Evolutionary conservation across 2,113 vertebrate species (phyloP).

Genomic region (Oryzias celebensis): DNA sequence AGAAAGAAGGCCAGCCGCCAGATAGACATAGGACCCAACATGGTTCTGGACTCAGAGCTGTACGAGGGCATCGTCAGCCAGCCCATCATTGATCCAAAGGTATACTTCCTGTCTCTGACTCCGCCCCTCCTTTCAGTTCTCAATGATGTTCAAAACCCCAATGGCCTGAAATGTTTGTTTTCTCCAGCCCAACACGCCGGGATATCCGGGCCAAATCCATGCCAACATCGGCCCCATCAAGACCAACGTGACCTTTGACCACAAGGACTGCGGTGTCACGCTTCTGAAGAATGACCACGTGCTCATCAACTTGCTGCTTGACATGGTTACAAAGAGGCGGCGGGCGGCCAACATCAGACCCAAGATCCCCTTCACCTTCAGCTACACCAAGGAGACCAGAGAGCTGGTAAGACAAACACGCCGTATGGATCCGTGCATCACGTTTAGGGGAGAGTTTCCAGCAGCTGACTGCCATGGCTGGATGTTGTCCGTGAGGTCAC

Average conservation of each 20-base stretch:
- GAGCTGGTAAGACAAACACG: conserved; percentile 41
- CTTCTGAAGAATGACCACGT: conserved; percentile 72
- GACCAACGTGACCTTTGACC: conserved; percentile 68
- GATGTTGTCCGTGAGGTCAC: not conserved
- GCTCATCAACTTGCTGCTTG: conserved; percentile 65
- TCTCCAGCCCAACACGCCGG: conserved; percentile 17
- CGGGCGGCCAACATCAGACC: conserved; percentile 66
- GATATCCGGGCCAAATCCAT: conserved; percentile 65
- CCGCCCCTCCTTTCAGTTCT: not conserved
- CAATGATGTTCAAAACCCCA: no score
- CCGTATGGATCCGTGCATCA: no score
- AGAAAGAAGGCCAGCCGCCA: not conserved
- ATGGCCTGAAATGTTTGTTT: no score
- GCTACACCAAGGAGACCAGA: conserved; percentile 65
- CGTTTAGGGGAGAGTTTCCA: no score
- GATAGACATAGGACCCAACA: conserved; percentile 12
- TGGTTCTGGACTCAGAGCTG: conserved; percentile 55
- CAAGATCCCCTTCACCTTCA: conserved; percentile 73
- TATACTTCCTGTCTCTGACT: not conserved
- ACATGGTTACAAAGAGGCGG: conserved; percentile 27
- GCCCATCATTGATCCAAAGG: conserved; percentile 60
- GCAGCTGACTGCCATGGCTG: not conserved
- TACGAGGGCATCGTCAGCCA: conserved; percentile 71
- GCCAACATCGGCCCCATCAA: conserved; percentile 62
- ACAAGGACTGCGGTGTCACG: conserved; percentile 55